Base-by-base conservation (phyloP, 2,797 vertebrate species). In the Gadopsis bispinosus region DNA sequence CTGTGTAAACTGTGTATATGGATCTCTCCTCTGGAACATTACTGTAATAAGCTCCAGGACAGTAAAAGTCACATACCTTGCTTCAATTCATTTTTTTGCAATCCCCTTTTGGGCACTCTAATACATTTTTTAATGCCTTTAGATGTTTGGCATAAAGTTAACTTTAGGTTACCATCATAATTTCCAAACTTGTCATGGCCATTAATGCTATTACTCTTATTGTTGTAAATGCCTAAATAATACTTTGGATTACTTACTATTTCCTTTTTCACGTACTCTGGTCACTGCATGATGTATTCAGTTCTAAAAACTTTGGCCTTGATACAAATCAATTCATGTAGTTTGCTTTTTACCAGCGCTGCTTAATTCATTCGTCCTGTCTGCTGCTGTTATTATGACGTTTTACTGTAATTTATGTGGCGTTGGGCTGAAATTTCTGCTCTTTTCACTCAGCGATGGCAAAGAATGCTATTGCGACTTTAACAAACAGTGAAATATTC, bases 1-100 rank as follows among this genome's bases (percentile, higher is more conserved):
- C 33, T 47, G 55, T 73, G 69, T 80, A 80, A 91, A 76, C 47
- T 66, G 63, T 76, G 67, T 79, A 56, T 67, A 73, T 55, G 69
- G 66, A 82, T 73, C 69, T 58, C 69, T 78, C 14, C 66, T 63
- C 71, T 84, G 87, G 84, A 91, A 87, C 75, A 83, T 84, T 60
- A 70, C 77, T 75, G 79, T 85, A 90, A 92, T 85, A 76, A 63
- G 53, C 83, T 82, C 69, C 19, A 62, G 73, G 69, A 88, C 65
- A 75, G 80, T 87, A 77, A 87, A 87, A 89, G 33, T 58, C 70
- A 76, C 68, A 83, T 63, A 69, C 83, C 59, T 20, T 61, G 37
- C 37, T 83, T 70, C 79, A 61, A 19, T 74, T 83, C 61, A 33
- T 39, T 31, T 74, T 72, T 84, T 68, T 83, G 66, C 54, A 74